phyloP scores from a whole-genome alignment of 1,140 invertebrate species.

The Drosophila willistoni region DNA sequence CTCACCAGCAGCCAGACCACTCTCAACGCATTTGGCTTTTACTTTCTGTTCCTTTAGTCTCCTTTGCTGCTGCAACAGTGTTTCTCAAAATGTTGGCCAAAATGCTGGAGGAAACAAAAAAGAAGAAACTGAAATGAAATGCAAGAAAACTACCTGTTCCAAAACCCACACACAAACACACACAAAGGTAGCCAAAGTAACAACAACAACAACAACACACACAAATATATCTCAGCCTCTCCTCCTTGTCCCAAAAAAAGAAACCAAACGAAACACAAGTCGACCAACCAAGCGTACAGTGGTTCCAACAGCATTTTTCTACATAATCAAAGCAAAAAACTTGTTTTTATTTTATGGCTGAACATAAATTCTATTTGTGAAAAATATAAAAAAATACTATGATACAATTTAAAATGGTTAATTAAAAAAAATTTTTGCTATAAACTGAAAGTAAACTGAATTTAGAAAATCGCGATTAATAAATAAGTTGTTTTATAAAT shows the following conservation, averaged over 20 bases:
- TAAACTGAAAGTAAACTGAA: no score
- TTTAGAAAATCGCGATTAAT: no score
- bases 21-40: constrained; percentile 58
- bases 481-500: no score
- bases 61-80: constrained; percentile 30
- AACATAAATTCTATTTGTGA: no score
- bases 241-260: neutral
- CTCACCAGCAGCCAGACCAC: neutral
- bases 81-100: constrained; percentile 76
- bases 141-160: constrained; percentile 72
- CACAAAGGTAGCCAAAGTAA: constrained; percentile 40
- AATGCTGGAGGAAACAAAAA: constrained; percentile 20
- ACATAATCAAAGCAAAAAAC: neutral
- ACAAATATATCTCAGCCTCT: neutral
- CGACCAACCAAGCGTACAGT: constrained; percentile 8
- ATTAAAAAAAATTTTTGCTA: no score
- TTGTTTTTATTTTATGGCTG: no score
- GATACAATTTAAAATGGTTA: no score
- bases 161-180: constrained; percentile 68
- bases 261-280: neutral
- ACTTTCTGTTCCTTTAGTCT: constrained; percentile 60
- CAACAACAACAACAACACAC: constrained; percentile 28
- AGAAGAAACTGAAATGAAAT: constrained; percentile 48
- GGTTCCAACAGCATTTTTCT: neutral
- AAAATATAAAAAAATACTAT: no score